Evolutionary conservation across 2,797 vertebrate species (phyloP).

Genomic region (Etheostoma perlongum): DNA sequence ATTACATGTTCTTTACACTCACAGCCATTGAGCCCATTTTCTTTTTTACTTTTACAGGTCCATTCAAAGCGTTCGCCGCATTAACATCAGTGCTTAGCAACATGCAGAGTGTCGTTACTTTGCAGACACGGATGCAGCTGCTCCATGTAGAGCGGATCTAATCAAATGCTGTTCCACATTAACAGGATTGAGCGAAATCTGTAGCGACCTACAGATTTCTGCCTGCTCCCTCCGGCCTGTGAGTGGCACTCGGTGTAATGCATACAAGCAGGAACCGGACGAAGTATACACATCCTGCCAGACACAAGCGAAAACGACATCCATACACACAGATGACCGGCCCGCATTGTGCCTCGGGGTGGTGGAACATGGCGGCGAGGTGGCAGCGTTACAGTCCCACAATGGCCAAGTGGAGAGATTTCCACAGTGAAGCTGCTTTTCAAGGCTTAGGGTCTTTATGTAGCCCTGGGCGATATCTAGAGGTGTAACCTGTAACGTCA

Average conservation of each 20-base stretch:
- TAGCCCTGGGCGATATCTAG: slow-evolving; percentile 50
- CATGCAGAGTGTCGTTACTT: slow-evolving; percentile 48
- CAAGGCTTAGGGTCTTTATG: slow-evolving; percentile 53
- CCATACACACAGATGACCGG: slow-evolving; percentile 62
- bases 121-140: slow-evolving; percentile 61
- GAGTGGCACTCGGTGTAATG: slow-evolving; percentile 83
- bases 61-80: slow-evolving; percentile 25
- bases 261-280: slow-evolving; percentile 74
- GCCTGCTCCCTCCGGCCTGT: slow-evolving; percentile 66
- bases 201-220: slow-evolving; percentile 67
- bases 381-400: slow-evolving; percentile 45
- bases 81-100: slow-evolving; percentile 42
- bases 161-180: slow-evolving; percentile 87
- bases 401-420: slow-evolving; percentile 52
- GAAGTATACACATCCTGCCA: slow-evolving; percentile 62
- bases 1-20: slow-evolving; percentile 9
- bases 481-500: slow-evolving; percentile 63
- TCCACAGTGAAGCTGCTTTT: slow-evolving; percentile 46
- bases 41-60: slow-evolving; percentile 26
- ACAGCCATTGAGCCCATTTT: slow-evolving; percentile 6
- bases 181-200: slow-evolving; percentile 82
- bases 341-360: slow-evolving; percentile 70
- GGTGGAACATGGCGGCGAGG: slow-evolving; percentile 65
- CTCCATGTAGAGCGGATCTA: slow-evolving; percentile 77
- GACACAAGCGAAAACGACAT: slow-evolving; percentile 78